Evolutionary conservation across 2,888 invertebrate genomes (phyloP).

Genomic region (Xanthostigma xanthostigma): DNA sequence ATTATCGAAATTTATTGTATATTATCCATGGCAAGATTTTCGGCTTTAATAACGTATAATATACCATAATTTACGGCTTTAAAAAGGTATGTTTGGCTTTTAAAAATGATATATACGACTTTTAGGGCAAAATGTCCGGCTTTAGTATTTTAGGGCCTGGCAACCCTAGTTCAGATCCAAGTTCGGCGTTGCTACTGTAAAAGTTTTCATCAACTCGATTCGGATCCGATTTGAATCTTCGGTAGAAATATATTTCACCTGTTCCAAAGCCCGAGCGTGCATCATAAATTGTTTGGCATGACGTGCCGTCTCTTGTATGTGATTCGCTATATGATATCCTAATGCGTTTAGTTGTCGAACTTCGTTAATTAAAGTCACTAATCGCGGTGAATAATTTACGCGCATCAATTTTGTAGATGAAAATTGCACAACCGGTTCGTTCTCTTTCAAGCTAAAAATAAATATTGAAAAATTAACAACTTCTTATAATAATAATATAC

Average conservation of each 20-base stretch:
- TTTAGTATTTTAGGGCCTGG: too few species aligned
- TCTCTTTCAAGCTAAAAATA: constrained; percentile 37
- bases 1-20: too few species aligned
- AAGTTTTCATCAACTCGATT: too few species aligned
- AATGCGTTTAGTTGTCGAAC: constrained; percentile 75
- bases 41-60: too few species aligned
- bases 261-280: constrained; percentile 78
- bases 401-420: constrained; percentile 62
- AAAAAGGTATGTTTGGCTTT: too few species aligned
- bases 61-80: too few species aligned
- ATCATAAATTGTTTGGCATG: constrained; percentile 64
- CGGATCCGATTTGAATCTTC: too few species aligned
- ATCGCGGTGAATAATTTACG: constrained; percentile 80
- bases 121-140: too few species aligned
- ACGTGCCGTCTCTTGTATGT: constrained; percentile 53
- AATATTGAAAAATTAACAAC: not conserved
- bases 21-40: too few species aligned
- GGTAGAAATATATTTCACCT: constrained; percentile 34
- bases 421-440: constrained; percentile 69
- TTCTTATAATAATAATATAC: not conserved
- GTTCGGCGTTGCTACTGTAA: too few species aligned
- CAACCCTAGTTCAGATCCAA: too few species aligned
- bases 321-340: constrained; percentile 60
- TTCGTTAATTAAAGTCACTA: constrained; percentile 73
- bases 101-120: too few species aligned